Conservation (phyloP, 2,113 vertebrate species). For the Lichenostomus cassidix region DNA sequence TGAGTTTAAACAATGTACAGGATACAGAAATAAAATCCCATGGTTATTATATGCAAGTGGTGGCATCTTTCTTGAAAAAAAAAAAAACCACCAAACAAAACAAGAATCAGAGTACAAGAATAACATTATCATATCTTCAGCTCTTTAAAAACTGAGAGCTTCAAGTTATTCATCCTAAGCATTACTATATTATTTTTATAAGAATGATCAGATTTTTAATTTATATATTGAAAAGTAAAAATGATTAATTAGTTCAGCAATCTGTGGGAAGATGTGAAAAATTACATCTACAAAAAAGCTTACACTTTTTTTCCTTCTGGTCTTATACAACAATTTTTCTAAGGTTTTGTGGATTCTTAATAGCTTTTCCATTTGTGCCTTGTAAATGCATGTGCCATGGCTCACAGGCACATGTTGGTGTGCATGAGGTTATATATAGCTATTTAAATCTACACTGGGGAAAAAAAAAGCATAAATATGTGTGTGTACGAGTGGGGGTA, state of each 20-base stretch:
- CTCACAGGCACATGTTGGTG: background rate
- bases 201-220: background rate
- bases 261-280: background rate
- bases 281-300: background rate
- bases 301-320: background rate
- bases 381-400: background rate
- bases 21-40: background rate
- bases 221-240: background rate
- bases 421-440: background rate
- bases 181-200: background rate
- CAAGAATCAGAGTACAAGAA: background rate
- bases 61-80: background rate
- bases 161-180: background rate
- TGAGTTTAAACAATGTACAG: background rate
- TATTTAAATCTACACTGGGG: background rate
- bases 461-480: background rate
- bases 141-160: background rate
- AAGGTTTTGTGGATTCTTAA: background rate
- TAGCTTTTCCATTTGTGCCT: background rate
- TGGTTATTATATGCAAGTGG: background rate
- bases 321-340: background rate
- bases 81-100: background rate
- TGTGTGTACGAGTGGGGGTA: fast-evolving
- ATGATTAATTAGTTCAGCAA: background rate
- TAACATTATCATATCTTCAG: background rate